Base-by-base conservation (phyloP, 2,113 vertebrate species). In the Chionodraco myersi region DNA sequence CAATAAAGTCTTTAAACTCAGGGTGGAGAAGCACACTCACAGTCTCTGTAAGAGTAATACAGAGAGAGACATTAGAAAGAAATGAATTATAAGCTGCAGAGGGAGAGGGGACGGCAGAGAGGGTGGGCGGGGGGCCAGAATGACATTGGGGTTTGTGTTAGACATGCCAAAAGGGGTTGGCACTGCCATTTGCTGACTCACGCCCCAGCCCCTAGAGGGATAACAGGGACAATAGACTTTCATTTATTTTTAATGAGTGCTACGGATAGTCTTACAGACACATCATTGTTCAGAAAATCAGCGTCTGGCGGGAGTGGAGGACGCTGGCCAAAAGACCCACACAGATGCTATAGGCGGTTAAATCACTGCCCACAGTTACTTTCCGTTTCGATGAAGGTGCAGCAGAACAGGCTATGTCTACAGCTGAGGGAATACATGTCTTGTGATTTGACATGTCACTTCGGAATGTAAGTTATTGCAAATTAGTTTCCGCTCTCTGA, bases 111-210 rank as follows among this genome's bases (percentile, higher is more conserved):
- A 14, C 10, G 53, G 34, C 18, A 48, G 45, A 12, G 52, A 65
- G 44, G 54, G 75, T 57, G 61, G 83, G 79, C 79, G 73, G 66
- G 34, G 77, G 75, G 79, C 86, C 82, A 85, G 82, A 75, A 73
- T 75, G 84, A 87, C 90, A 79, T 67, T 72, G 80, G 76, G 73
- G 77, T 84, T 80, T 80, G 63, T 80, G 72, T 80, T 80, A 26
- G 51, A 80, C 51, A 68, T 74, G 72, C 77, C 83, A 77, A 64
- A 72, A 77, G 72, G 70, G 68, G 72, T 69, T 87, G 85, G 83
- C 70, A 13, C 58, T 72, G 76, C 51, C 26, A 58, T 66, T 84
- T 11, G 85, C 88, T 92, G 86, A 88, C 83, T 89, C 88, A 91
- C 81, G 67, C 79, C 47, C 10, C 10, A 8, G 45, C 23, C 62